Conservation (phyloP, 2,888 invertebrate genomes). For the Callimorpha dominula region DNA sequence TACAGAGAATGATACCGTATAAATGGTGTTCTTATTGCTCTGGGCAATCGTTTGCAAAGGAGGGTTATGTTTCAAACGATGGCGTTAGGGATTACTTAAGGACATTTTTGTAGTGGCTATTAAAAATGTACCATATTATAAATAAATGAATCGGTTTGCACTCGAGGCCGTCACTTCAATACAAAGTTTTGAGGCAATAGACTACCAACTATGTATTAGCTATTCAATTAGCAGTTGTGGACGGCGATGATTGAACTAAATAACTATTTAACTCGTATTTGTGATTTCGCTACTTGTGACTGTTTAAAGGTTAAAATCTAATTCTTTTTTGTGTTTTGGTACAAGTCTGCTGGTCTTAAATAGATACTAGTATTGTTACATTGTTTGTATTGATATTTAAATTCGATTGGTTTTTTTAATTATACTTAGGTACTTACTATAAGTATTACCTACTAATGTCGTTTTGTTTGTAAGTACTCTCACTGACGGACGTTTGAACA, state of each 20-base stretch:
- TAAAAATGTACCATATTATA: neutral
- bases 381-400: too few relatives aligned
- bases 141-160: neutral
- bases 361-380: too few relatives aligned
- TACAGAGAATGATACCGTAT: too few relatives aligned
- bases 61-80: neutral
- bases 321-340: too few relatives aligned
- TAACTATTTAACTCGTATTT: constrained; percentile 36
- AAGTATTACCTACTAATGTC: too few relatives aligned
- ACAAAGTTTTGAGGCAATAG: neutral
- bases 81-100: neutral
- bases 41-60: too few relatives aligned
- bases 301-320: neutral
- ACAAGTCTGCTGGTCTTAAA: too few relatives aligned
- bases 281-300: constrained; percentile 1
- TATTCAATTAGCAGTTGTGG: constrained; percentile 19
- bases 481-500: too few relatives aligned
- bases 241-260: constrained; percentile 50
- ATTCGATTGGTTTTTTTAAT: too few relatives aligned
- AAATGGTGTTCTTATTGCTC: too few relatives aligned
- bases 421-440: too few relatives aligned
- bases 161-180: neutral
- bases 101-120: neutral
- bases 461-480: too few relatives aligned
- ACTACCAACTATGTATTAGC: neutral